A percentile compares a stretch with the other conserved stretches of the same genome.
These are phyloP conservation scores for Sebastes cheni DNA, from an alignment of 2,797 vertebrate species.

Conservation along the genomic window DNA sequence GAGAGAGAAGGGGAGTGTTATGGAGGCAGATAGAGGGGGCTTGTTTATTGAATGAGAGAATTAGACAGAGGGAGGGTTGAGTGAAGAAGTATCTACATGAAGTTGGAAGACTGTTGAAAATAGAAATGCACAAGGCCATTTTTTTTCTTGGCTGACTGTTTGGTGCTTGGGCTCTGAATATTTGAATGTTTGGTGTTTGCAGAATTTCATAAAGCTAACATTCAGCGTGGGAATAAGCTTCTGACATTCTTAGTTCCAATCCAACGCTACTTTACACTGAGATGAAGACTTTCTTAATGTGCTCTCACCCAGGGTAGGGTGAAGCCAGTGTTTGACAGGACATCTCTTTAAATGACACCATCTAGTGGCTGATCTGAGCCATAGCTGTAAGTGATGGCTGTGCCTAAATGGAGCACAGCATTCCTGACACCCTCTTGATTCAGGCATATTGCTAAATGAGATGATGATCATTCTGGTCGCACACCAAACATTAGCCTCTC, in stretches of 20 bases:
- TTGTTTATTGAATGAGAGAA: conserved; percentile 39
- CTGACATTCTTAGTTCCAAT: background rate
- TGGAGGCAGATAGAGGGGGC: conserved; percentile 39
- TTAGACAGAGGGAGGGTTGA: background rate
- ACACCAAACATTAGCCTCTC: background rate
- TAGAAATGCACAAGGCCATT: background rate
- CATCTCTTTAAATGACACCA: background rate
- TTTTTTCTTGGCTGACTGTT: background rate
- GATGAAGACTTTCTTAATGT: background rate
- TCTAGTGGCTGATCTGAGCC: background rate
- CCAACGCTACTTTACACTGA: background rate
- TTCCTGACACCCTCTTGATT: background rate
- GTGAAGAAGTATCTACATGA: background rate
- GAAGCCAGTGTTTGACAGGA: too few species aligned
- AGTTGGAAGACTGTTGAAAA: conserved; percentile 1
- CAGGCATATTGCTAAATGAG: background rate
- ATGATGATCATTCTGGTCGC: background rate
- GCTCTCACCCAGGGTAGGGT: background rate
- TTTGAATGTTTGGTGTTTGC: background rate
- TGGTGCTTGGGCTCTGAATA: background rate
- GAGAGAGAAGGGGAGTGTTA: conserved; percentile 6
- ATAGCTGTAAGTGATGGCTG: background rate
- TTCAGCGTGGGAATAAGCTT: background rate
- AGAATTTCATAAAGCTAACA: background rate
- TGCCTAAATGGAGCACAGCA: background rate